These are phyloP conservation scores for Bradysia coprophila DNA, from an alignment of 1,140 invertebrate genomes.

Conservation along the genomic window DNA sequence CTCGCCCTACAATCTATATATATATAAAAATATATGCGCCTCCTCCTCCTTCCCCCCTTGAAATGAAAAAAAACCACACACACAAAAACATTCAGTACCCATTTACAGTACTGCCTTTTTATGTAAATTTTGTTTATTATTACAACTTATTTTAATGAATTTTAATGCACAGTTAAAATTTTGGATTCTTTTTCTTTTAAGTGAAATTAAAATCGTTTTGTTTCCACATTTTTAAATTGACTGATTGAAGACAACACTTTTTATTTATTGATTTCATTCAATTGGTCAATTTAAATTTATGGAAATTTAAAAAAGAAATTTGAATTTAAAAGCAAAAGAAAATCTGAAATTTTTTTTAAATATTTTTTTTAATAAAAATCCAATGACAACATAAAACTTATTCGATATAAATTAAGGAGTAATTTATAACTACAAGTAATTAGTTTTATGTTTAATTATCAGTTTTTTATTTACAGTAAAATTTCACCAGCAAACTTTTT, in stretches of 20 bases:
- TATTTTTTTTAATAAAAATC: neutral
- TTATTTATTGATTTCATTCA: no score
- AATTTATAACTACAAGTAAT: slow-evolving; percentile 1
- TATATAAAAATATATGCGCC: no score
- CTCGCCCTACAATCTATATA: neutral
- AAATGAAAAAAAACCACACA: no score
- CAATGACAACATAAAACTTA: neutral
- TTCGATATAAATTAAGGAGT: neutral
- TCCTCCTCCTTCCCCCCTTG: no score
- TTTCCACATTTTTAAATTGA: no score
- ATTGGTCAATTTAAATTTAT: no score
- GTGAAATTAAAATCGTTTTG: no score
- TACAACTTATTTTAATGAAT: neutral
- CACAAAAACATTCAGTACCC: neutral
- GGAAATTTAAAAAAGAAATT: no score
- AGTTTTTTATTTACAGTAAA: no score
- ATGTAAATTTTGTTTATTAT: neutral
- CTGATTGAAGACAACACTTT: no score
- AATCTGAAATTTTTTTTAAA: neutral
- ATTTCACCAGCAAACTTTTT: no score
- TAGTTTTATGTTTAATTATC: neutral
- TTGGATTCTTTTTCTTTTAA: neutral
- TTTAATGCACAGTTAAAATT: neutral
- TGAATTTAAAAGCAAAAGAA: neutral
- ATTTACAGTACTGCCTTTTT: slow-evolving; percentile 1